Base-by-base conservation (phyloP, 2,113 vertebrate genomes). In the Marcusenius ussheri region DNA sequence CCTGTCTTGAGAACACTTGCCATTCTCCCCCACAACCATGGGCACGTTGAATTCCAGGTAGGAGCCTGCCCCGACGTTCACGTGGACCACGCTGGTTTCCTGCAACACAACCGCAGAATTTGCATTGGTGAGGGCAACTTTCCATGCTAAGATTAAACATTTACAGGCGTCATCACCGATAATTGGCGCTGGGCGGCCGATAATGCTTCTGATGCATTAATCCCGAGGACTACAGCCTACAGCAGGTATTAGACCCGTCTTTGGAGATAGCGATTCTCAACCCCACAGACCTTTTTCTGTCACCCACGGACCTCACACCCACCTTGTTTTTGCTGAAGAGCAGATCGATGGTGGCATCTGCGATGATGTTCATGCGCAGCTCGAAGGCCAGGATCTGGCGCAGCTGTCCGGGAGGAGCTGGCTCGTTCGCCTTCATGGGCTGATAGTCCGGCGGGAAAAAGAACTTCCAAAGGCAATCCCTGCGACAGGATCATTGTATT, bases 61-160 rank as follows among this genome's bases (percentile, higher is more conserved):
- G n/a, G 98, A 99, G 90, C 98, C 98, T 84, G 98, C 98, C 88
- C 98, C 98, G 86, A 99, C 98, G 50, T 99, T 99, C 89, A 99
- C 98, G 95, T 99, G 98, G n/a, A 99, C 96, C 91, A 98, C 98
- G 93, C 99, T 99, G 4, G 98, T 99, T 95, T 99, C 98, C 98
- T 99, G 91, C 4, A 87, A 85, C 92, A 90, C 90, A 92, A 88
- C 47, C 87, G 91, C 31, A 88, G 47, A 10, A 35, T 53, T 58
- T 50, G 56, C 53, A 24, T 58, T 39, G 8, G 39, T 21, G 21
- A 84, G 42, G 15, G 19, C 35, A 83, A 24, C 39, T 31, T 80
- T 42, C 35, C 35, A 80, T 0, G 35, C 74, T 42, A 39, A 1
- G 15, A 19, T 85, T 49, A 85, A 47, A 27, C 21, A 51, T 19